Conservation (phyloP, 2,888 invertebrate genomes). For the Agelastica alni region DNA sequence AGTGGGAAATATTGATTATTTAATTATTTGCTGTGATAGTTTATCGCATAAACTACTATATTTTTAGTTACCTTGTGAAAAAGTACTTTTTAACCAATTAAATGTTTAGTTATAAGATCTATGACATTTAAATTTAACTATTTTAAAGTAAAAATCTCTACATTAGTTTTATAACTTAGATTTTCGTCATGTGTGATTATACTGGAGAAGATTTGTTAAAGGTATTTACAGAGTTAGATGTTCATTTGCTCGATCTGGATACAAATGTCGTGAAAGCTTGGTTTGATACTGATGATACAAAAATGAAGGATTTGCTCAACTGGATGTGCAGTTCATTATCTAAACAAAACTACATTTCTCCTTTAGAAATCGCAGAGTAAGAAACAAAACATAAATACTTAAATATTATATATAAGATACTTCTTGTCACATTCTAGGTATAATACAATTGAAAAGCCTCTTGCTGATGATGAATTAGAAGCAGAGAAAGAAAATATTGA, state of each 20-base stretch:
- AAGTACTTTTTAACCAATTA: too few relatives aligned
- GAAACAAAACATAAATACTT: constrained; percentile 9
- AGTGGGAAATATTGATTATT: too few relatives aligned
- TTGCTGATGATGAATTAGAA: constrained; percentile 32
- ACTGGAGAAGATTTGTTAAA: constrained; percentile 40
- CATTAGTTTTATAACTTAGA: too few relatives aligned
- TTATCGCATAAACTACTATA: too few relatives aligned
- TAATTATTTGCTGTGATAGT: too few relatives aligned
- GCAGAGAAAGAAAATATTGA: constrained; percentile 36
- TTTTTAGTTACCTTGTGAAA: too few relatives aligned
- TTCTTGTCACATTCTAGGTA: constrained; percentile 35
- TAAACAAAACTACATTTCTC: constrained; percentile 43
- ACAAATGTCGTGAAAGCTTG: constrained; percentile 46
- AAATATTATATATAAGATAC: too few relatives aligned
- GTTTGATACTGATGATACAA: constrained; percentile 48
- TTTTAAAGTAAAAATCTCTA: too few relatives aligned
- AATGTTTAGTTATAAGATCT: too few relatives aligned
- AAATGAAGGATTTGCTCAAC: constrained; percentile 42
- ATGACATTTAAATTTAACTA: too few relatives aligned
- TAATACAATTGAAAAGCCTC: constrained; percentile 23
- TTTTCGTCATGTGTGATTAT: constrained; percentile 33
- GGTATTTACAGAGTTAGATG: constrained; percentile 38
- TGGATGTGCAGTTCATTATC: constrained; percentile 47
- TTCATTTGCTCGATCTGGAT: constrained; percentile 38
- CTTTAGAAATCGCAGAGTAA: constrained; percentile 37